Base-by-base conservation (phyloP, 1,140 invertebrate species). In the Ips nitidus region DNA sequence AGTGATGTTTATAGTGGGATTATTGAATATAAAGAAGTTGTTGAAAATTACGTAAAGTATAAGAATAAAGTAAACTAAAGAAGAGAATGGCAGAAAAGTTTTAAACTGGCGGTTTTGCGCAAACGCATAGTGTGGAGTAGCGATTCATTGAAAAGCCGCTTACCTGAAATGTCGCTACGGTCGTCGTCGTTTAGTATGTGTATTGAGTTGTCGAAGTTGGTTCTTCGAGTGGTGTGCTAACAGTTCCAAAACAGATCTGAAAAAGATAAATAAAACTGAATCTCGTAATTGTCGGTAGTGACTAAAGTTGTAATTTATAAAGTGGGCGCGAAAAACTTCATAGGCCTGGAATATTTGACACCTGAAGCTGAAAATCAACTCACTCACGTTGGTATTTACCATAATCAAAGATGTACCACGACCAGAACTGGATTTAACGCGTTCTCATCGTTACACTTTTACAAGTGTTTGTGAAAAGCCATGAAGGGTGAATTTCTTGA, bases 381-480 rank as follows among this genome's bases (percentile, higher is more conserved):
- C 63, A 37, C 56, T 57, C 66, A 50, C 50, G 47, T 8, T 68
- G 58, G 47, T 69, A 69, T 56, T 69, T 69, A 69, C 59, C 58
- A 69, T 69, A 68, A 22, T 55, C 57, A 69, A 68, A 69, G 67
- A 69, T 69, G 67, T 60, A 69, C 50, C 60, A 68, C 57, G 52
- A 65, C 52, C 63, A 69, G 58, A 69, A 69, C 60, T 69, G 67
- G 60, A 69, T 69, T 69, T 69, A 69, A 69, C 67, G 59, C 67
- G 45, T 36, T 62, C 60, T 57, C 52, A 52, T 57, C 50, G 67
- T 41, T 43, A 56, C 60, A 55, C 45, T 43, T 63, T 41, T 50
- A 61, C n/a, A 63, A 69, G 67, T 69, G 57, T 60, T 22, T 63
- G 59, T 69, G 67, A 62, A 62, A 69, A 69, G 63, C 67, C 63